Conservation (phyloP, 2,797 vertebrate genomes). For the Ara ararauna region DNA sequence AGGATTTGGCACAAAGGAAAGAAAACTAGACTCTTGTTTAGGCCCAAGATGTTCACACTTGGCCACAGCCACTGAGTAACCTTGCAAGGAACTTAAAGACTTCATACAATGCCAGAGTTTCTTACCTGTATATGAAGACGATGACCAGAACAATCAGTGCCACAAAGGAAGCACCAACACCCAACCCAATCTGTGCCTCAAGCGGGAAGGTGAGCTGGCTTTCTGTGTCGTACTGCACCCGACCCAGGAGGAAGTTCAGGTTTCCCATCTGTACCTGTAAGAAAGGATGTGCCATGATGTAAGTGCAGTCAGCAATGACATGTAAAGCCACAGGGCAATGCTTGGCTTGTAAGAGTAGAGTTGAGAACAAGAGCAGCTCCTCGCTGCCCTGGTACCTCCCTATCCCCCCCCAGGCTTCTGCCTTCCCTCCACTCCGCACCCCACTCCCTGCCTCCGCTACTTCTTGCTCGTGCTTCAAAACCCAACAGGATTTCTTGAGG, state of each 20-base stretch:
- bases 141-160: conserved; percentile 94
- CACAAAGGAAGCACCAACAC: conserved; percentile 91
- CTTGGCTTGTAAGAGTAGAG: neutral
- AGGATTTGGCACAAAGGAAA: neutral
- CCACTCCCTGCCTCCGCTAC: neutral
- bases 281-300: neutral
- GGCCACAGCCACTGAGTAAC: neutral
- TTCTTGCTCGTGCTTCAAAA: neutral
- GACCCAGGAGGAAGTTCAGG: conserved; percentile 90
- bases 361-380: neutral
- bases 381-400: neutral
- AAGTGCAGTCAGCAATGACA: neutral
- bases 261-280: conserved; percentile 94
- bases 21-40: neutral
- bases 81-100: neutral
- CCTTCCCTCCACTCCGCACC: neutral
- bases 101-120: neutral
- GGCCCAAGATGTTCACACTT: accelerated
- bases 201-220: conserved; percentile 90
- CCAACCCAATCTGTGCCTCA: conserved; percentile 94
- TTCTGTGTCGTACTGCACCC: conserved; percentile 92
- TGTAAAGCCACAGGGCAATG: neutral
- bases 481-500: neutral
- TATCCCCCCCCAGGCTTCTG: neutral
- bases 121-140: conserved; percentile 95